phyloP scores from a whole-genome alignment of 2,888 invertebrate species.

The Ichneumoninae sp. region DNA sequence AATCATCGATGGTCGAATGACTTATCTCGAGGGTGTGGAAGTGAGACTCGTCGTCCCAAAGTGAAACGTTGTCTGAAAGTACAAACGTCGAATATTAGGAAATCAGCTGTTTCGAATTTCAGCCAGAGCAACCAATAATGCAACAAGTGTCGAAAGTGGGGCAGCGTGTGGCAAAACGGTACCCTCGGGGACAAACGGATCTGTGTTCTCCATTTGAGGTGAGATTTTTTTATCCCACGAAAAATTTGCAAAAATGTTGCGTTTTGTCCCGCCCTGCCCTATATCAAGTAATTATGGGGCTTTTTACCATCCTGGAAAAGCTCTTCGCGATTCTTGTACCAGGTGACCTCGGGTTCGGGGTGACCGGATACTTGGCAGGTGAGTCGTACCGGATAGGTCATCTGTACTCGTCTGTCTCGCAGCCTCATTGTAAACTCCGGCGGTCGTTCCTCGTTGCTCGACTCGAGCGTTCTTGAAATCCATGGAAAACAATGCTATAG shows the following conservation, averaged over 20 bases:
- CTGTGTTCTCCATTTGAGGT: too few relatives aligned
- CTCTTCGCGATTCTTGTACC: conserved; percentile 92
- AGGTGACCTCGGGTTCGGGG: conserved; percentile 91
- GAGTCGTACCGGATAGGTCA: conserved; percentile 92
- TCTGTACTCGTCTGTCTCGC: conserved; percentile 92
- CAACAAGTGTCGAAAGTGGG: too few relatives aligned
- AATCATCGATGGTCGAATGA: conserved; percentile 91
- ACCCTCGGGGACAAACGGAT: too few relatives aligned
- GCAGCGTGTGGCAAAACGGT: too few relatives aligned
- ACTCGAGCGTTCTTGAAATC: conserved; percentile 76
- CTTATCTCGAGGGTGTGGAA: conserved; percentile 95
- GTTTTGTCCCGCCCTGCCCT: too few relatives aligned
- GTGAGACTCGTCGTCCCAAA: conserved; percentile 89
- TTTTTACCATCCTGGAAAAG: conserved; percentile 87
- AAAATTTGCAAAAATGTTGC: too few relatives aligned
- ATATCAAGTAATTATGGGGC: background rate
- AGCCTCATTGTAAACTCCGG: conserved; percentile 95
- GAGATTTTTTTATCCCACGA: too few relatives aligned
- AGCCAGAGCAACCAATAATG: too few relatives aligned
- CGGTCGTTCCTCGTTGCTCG: conserved; percentile 86
- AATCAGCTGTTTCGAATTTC: background rate
- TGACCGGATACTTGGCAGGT: conserved; percentile 93
- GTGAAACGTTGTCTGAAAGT: conserved; percentile 72
- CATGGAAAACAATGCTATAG: background rate
- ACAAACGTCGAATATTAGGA: background rate